These are phyloP conservation scores for Synodontis membranacea DNA, from an alignment of 2,113 vertebrate genomes.

Conservation along the genomic window DNA sequence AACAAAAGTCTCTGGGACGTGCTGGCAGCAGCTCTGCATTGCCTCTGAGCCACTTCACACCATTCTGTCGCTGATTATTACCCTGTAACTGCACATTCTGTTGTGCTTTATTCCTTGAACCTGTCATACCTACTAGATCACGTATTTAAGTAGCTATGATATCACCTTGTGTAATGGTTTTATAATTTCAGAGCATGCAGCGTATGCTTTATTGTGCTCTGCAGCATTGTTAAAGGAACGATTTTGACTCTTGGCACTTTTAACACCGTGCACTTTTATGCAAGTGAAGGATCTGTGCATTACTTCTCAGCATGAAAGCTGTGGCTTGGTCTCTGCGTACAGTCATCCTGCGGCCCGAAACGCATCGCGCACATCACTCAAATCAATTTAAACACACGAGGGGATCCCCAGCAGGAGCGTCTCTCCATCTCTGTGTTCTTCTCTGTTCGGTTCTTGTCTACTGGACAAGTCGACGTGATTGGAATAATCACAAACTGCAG, in stretches of 20 bases:
- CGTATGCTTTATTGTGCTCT: neutral
- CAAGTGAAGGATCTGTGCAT: neutral
- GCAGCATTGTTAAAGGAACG: neutral
- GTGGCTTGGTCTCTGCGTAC: neutral
- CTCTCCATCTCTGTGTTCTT: neutral
- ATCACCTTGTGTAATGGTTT: neutral
- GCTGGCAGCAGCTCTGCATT: neutral
- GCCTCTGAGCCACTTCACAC: neutral
- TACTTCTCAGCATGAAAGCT: slow-evolving; percentile 40
- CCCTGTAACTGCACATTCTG: neutral
- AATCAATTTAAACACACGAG: slow-evolving; percentile 55
- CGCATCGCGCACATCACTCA: slow-evolving; percentile 49
- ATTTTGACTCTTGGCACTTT: neutral
- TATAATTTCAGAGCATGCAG: neutral
- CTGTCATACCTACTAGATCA: neutral
- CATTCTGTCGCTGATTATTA: neutral
- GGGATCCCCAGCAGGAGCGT: slow-evolving; percentile 31
- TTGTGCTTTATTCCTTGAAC: neutral
- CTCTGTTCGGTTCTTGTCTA: neutral
- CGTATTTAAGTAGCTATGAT: neutral
- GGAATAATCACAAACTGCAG: neutral
- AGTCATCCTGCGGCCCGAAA: slow-evolving; percentile 19
- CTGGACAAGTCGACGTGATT: slow-evolving; percentile 14
- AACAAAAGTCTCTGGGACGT: neutral
- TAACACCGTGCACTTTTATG: neutral